Percentiles rank a stretch among this genome's conserved stretches.
phyloP scores from a whole-genome alignment of 2,888 invertebrate species.

The Alentia gelatinosa region DNA sequence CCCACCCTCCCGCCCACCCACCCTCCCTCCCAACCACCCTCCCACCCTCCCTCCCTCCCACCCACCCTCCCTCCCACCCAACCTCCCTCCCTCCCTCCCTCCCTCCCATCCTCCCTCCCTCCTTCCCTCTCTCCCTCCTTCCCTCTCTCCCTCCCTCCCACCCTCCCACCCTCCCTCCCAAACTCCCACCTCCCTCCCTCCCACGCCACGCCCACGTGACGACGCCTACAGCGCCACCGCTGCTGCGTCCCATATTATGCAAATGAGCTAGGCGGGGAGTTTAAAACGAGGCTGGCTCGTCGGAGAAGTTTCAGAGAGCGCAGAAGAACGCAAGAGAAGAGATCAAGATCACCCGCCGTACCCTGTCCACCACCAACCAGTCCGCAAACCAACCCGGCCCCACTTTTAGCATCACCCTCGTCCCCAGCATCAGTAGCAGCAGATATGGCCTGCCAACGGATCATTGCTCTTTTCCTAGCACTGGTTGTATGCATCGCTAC shows the following conservation, averaged over 20 bases:
- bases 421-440: not conserved
- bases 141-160: not conserved
- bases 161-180: not conserved
- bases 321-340: not conserved
- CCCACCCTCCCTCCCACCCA: not conserved
- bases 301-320: not conserved
- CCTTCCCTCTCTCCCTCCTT: not conserved
- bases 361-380: not conserved
- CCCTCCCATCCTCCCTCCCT: not conserved
- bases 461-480: not conserved
- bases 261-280: not conserved
- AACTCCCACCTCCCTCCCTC: not conserved
- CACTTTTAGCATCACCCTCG: not conserved
- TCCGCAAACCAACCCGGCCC: not conserved
- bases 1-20: not conserved
- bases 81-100: not conserved
- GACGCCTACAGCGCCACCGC: not conserved
- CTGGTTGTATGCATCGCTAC: not conserved
- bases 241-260: not conserved
- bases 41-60: not conserved
- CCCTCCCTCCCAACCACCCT: not conserved
- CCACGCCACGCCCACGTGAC: not conserved
- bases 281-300: conserved; percentile 24
- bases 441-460: conserved; percentile 10
- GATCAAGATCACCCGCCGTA: not conserved